Conservation (phyloP, 2,113 vertebrate species). For the Chlamydotis undulata region DNA sequence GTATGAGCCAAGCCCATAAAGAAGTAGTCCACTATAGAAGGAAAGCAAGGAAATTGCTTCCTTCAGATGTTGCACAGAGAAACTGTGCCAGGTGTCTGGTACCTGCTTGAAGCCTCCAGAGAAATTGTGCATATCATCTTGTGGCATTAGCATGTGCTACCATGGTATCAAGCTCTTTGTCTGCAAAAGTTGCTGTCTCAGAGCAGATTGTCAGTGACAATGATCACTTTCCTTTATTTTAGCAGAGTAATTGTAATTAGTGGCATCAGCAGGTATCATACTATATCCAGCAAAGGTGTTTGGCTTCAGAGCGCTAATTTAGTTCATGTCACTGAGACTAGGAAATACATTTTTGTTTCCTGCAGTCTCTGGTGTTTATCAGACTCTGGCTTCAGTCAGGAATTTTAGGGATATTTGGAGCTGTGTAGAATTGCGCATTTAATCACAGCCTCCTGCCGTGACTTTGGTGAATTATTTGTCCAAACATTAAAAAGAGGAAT, state of each 20-base stretch:
- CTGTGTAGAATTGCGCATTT: background rate
- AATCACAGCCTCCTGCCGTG: background rate
- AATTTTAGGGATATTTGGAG: background rate
- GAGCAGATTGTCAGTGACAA: conserved; percentile 9
- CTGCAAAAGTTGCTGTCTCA: background rate
- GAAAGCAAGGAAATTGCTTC: background rate
- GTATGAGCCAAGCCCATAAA: background rate
- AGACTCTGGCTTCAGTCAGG: background rate
- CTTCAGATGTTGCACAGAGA: background rate
- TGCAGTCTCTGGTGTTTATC: background rate
- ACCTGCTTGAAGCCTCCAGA: background rate
- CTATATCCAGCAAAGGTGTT: background rate
- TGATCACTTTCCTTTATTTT: conserved; percentile 12
- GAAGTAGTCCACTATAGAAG: background rate
- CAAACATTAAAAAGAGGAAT: conserved; percentile 15
- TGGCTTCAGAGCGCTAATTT: background rate
- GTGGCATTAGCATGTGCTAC: background rate
- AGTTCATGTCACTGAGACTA: background rate
- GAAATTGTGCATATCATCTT: background rate
- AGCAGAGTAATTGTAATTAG: conserved; percentile 9
- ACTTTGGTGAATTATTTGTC: background rate
- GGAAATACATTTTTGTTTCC: background rate
- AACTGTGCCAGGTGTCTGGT: background rate
- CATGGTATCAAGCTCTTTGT: background rate
- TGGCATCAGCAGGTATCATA: background rate